Evolutionary conservation across 2,888 invertebrate species (phyloP).

Genomic region (Phortica okadai): DNA sequence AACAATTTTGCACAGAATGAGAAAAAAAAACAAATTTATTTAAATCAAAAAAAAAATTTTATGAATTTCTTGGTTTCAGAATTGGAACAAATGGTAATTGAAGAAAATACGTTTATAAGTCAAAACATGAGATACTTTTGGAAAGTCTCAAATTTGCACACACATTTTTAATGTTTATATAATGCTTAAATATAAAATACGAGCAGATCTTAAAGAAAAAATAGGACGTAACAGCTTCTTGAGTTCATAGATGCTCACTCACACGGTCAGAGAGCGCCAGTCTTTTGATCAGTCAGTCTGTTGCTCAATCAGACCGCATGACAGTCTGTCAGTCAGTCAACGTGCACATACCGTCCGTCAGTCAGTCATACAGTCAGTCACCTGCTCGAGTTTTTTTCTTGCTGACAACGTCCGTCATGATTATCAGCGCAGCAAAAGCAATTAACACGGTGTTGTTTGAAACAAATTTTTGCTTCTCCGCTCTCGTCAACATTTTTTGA

Average conservation of each 20-base stretch:
- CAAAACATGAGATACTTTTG: constrained; percentile 7
- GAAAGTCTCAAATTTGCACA: background rate
- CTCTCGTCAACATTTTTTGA: constrained; percentile 39
- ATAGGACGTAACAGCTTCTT: background rate
- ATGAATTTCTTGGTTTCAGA: background rate
- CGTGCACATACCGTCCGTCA: background rate
- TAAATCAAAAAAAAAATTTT: constrained; percentile 10
- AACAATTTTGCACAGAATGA: too few relatives aligned
- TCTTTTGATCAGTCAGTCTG: background rate
- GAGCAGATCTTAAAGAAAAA: background rate
- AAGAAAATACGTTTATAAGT: background rate
- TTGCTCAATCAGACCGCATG: background rate
- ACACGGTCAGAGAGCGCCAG: background rate
- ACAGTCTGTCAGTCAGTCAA: constrained; percentile 5
- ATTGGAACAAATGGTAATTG: constrained; percentile 2
- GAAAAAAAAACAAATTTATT: background rate
- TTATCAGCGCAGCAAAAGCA: constrained; percentile 52
- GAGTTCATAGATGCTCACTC: background rate
- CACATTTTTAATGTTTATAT: constrained; percentile 21
- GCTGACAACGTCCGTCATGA: constrained; percentile 27
- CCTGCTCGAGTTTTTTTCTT: background rate
- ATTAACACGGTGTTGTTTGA: constrained; percentile 63
- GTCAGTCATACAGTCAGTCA: background rate
- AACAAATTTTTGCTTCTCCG: constrained; percentile 25
- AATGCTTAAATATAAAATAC: background rate